Conservation (phyloP, 2,797 vertebrate species). For the Malurus leucopterus region DNA sequence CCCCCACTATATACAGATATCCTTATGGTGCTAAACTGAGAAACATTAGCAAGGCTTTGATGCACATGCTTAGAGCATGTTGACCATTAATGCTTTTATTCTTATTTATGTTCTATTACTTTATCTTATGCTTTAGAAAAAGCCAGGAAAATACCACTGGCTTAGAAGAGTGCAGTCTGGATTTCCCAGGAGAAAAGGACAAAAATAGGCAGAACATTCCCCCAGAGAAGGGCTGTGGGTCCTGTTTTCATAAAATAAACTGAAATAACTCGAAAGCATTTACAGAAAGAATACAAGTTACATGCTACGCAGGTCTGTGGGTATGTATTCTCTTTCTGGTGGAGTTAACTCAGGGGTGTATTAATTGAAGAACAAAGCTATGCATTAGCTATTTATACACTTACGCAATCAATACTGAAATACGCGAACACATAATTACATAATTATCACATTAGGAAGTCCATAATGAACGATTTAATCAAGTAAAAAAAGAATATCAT, state of each 20-base stretch:
- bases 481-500: conserved; percentile 3
- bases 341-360: background rate
- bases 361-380: conserved; percentile 7
- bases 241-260: conserved; percentile 8
- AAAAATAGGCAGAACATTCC: background rate
- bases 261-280: conserved; percentile 44
- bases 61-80: conserved; percentile 12
- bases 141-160: conserved; percentile 31
- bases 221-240: conserved; percentile 12
- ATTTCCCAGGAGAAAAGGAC: background rate
- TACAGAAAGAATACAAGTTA: background rate
- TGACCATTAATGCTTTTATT: conserved; percentile 43
- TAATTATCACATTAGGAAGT: conserved; percentile 6
- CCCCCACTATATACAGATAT: accelerated
- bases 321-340: background rate
- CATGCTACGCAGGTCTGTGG: background rate
- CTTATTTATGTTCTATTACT: conserved; percentile 35
- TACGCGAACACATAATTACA: background rate
- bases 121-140: conserved; percentile 32
- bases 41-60: background rate
- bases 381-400: conserved; percentile 15
- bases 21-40: background rate
- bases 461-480: background rate
- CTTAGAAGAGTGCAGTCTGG: conserved; percentile 2
- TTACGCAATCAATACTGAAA: conserved; percentile 22